Base-by-base conservation (phyloP, 2,888 invertebrate species). In the Eupithecia dodoneata region DNA sequence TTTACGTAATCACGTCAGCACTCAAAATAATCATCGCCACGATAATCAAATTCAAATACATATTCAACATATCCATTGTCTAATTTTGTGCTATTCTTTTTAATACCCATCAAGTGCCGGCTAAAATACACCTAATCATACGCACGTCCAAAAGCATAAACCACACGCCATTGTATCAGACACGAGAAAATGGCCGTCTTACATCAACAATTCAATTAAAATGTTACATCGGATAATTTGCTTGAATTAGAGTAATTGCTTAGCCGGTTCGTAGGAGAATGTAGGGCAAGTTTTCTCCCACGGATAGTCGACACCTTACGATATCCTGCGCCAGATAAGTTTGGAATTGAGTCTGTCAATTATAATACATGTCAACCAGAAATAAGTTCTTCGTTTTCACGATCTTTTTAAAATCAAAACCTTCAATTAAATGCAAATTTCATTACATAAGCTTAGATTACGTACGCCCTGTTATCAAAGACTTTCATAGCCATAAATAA, bases 181-280 rank as follows among this genome's bases (percentile, higher is more conserved):
- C 86, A 86, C 85, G 85, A 85, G 30, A 49, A 69, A 70, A 87
- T 87, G 84, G 84, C 79, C n/a, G 80, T 82, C 83, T 87, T 83
- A 90, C 92, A 91, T 89, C 91, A 91, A 90, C 92, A 91, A 91
- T 93, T 92, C 92, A 94, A 93, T 93, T 94, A 93, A 92, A 91
- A 88, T 90, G 91, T 91, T 93, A 91, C 92, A 89, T 90, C 82
- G 87, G 84, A 91, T 92, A 92, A 93, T 93, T 92, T 89, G 84
- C 88, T 86, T 88, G 92, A 93, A 94, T 94, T 93, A 92, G 93
- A 93, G 93, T 94, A 93, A 94, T 93, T 92, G 93, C 88, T 93
- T 92, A 92, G 90, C 84, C 84, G 85, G 88, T 87, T 87, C 86
- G 83, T 85, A 86, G 86, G 85, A 47, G 84, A 88, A 94, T 92